Conservation (phyloP, 2,113 vertebrate species). For the Suncus etruscus region DNA sequence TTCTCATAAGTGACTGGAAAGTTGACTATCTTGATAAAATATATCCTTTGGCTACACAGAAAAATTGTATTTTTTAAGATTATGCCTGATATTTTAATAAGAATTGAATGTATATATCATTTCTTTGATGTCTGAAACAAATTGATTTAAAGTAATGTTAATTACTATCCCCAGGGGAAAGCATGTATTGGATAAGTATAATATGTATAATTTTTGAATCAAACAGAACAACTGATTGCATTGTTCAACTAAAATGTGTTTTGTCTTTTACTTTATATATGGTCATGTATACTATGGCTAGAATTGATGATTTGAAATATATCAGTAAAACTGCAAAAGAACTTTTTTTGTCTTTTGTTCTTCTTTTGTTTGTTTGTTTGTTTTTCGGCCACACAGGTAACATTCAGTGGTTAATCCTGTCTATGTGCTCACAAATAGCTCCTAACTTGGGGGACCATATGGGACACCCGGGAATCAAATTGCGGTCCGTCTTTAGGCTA, state of each 20-base stretch:
- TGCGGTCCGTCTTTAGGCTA: too few species aligned
- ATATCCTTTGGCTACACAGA: neutral
- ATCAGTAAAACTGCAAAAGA: neutral
- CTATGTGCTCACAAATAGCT: too few species aligned
- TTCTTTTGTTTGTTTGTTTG: too few species aligned
- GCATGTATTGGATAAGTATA: neutral
- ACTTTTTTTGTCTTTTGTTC: too few species aligned
- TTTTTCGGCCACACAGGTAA: too few species aligned
- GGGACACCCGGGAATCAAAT: too few species aligned
- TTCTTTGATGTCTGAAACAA: slow-evolving; percentile 27
- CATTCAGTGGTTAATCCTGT: too few species aligned
- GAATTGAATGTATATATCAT: neutral
- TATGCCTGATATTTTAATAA: slow-evolving; percentile 37
- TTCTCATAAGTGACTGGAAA: neutral
- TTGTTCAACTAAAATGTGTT: neutral
- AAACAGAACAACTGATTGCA: neutral
- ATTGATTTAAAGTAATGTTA: slow-evolving; percentile 18
- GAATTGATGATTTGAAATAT: neutral
- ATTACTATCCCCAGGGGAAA: neutral
- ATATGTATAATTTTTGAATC: neutral
- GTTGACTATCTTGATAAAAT: neutral
- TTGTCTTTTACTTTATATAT: neutral
- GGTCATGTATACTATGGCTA: neutral
- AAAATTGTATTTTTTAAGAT: neutral
- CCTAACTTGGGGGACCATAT: too few species aligned